phyloP scores from a whole-genome alignment of 2,113 vertebrate species.

The Notothenia coriiceps region DNA sequence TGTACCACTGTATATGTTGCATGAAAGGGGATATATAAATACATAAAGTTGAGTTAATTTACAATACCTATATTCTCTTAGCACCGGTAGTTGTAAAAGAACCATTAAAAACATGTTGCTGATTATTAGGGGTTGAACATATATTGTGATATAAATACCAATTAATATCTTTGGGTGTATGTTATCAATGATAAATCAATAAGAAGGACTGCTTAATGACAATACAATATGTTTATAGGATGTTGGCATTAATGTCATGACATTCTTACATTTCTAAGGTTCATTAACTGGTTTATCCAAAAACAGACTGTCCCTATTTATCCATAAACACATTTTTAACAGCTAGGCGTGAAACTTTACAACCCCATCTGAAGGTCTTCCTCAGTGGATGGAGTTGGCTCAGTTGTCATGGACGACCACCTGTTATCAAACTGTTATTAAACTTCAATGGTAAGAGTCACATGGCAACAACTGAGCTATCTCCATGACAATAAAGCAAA shows the following conservation, averaged over 20 bases:
- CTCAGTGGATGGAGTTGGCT: neutral
- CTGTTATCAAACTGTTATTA: neutral
- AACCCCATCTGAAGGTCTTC: neutral
- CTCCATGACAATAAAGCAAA: neutral
- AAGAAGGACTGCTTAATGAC: neutral
- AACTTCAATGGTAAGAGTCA: slow-evolving; percentile 1
- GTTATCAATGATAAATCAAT: neutral
- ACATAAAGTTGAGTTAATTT: too few relatives aligned
- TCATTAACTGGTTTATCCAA: neutral
- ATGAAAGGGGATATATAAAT: too few relatives aligned
- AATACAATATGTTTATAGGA: neutral
- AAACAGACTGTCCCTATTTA: neutral
- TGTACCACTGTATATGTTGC: too few relatives aligned
- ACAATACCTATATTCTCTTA: neutral
- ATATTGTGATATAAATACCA: neutral
- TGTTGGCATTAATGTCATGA: neutral
- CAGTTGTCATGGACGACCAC: neutral
- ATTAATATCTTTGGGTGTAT: neutral
- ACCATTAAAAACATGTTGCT: neutral
- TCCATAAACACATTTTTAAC: neutral
- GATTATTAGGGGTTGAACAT: neutral
- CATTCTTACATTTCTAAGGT: neutral
- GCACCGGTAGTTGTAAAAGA: neutral
- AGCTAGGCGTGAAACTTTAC: neutral
- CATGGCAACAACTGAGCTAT: neutral